Evolutionary conservation across 2,113 vertebrate genomes (phyloP).

Genomic region (Anoplopoma fimbria): DNA sequence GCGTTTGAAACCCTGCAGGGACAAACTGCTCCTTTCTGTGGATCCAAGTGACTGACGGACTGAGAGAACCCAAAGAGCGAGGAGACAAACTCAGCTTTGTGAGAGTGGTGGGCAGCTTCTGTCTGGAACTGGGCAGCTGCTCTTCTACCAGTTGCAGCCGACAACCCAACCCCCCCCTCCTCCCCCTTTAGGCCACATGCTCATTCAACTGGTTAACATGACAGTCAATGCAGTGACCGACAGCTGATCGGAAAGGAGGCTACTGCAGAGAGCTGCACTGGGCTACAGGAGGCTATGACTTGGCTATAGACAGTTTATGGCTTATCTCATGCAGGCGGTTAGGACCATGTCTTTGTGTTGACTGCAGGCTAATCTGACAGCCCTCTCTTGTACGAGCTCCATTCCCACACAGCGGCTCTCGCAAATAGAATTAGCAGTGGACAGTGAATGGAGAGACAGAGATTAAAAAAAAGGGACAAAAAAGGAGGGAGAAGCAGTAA

Average conservation of each 20-base stretch:
- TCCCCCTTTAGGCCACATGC: constrained; percentile 40
- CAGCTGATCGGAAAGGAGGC: constrained; percentile 48
- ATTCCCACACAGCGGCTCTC: constrained; percentile 45
- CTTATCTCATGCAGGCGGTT: constrained; percentile 36
- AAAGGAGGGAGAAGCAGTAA: constrained; percentile 43
- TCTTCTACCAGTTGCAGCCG: constrained; percentile 59
- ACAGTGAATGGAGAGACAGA: constrained; percentile 46
- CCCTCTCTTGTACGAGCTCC: constrained; percentile 27
- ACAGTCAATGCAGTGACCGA: constrained; percentile 45
- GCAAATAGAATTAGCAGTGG: constrained; percentile 64
- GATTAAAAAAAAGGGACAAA: constrained; percentile 53
- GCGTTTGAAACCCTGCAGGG: constrained; percentile 64
- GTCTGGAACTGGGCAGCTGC: constrained; percentile 73
- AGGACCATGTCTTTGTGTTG: constrained; percentile 43
- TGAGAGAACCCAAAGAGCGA: constrained; percentile 39
- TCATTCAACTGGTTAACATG: constrained; percentile 42
- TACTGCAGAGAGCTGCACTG: not conserved
- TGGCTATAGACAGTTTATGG: constrained; percentile 1
- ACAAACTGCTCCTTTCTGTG: constrained; percentile 76
- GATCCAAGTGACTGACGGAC: constrained; percentile 35
- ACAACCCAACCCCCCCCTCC: not conserved
- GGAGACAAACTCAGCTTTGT: constrained; percentile 76
- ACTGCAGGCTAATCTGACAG: constrained; percentile 63
- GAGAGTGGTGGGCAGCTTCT: constrained; percentile 55
- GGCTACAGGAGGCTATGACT: constrained; percentile 2